Evolutionary conservation across 2,888 invertebrate genomes (phyloP).

Genomic region (Hecatera dysodea): DNA sequence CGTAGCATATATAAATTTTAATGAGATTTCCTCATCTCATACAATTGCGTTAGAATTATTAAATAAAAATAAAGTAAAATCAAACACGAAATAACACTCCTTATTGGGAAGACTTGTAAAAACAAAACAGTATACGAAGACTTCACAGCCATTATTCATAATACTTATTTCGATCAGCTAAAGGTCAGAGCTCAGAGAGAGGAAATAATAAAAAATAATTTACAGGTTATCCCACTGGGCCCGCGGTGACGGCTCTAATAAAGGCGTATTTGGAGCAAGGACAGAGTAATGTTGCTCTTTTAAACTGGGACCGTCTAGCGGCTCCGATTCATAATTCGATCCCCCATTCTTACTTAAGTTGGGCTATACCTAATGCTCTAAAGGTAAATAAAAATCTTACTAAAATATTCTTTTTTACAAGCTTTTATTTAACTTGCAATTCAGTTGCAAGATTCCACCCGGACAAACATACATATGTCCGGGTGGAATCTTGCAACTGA

Average conservation of each 20-base stretch:
- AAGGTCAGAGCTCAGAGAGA: constrained; percentile 29
- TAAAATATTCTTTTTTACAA: neutral
- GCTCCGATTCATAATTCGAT: constrained; percentile 72
- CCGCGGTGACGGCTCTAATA: constrained; percentile 78
- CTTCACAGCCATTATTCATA: constrained; percentile 20
- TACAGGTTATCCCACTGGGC: constrained; percentile 81
- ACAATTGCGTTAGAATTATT: neutral
- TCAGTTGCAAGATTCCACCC: too few species aligned
- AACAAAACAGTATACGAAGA: neutral
- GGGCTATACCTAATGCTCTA: constrained; percentile 85
- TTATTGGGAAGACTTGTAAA: neutral
- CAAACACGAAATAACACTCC: neutral
- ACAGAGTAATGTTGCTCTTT: constrained; percentile 80
- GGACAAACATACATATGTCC: too few species aligned
- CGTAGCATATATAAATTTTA: neutral
- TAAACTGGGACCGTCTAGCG: constrained; percentile 85
- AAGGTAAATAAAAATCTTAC: constrained; percentile 71
- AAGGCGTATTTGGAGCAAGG: constrained; percentile 76
- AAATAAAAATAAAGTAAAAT: neutral
- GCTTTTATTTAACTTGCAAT: too few species aligned
- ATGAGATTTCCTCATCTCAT: neutral
- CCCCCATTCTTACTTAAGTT: constrained; percentile 77
- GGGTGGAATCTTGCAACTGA: too few species aligned
- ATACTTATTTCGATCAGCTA: constrained; percentile 43
- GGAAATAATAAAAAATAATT: constrained; percentile 65